Conservation (phyloP, 1,140 invertebrate genomes). For the Rhopalosiphum maidis region DNA sequence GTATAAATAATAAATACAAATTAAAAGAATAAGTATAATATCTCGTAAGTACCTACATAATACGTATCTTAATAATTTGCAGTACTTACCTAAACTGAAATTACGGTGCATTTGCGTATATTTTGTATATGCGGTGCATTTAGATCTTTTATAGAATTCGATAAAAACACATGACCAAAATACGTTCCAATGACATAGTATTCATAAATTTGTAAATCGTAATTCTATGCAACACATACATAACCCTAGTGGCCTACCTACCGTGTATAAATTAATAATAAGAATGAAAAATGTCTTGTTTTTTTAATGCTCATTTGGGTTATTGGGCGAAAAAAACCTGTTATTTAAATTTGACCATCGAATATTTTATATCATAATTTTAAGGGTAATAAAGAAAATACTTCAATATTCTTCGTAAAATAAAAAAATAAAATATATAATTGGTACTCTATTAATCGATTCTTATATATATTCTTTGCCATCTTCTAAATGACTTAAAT, state of each 20-base stretch:
- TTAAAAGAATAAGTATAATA: neutral
- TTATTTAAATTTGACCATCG: slow-evolving; percentile 1
- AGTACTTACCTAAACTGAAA: neutral
- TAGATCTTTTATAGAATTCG: neutral
- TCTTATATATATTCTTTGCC: neutral
- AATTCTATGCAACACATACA: neutral
- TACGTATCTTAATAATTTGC: neutral
- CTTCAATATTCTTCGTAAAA: neutral
- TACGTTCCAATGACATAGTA: neutral
- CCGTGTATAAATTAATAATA: neutral
- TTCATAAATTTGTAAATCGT: neutral
- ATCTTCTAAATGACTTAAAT: neutral
- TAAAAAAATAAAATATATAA: neutral
- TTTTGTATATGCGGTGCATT: too few relatives aligned
- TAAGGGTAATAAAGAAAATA: neutral
- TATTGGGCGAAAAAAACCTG: neutral
- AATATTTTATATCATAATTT: neutral
- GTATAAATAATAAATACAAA: neutral
- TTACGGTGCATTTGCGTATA: neutral
- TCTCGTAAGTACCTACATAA: neutral
- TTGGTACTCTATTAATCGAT: too few relatives aligned
- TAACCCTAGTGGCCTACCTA: neutral
- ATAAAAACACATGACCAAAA: neutral
- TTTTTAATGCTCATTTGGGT: neutral
- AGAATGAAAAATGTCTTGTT: neutral